These are phyloP conservation scores for Mohoua ochrocephala DNA, from an alignment of 2,113 vertebrate genomes.

Conservation along the genomic window DNA sequence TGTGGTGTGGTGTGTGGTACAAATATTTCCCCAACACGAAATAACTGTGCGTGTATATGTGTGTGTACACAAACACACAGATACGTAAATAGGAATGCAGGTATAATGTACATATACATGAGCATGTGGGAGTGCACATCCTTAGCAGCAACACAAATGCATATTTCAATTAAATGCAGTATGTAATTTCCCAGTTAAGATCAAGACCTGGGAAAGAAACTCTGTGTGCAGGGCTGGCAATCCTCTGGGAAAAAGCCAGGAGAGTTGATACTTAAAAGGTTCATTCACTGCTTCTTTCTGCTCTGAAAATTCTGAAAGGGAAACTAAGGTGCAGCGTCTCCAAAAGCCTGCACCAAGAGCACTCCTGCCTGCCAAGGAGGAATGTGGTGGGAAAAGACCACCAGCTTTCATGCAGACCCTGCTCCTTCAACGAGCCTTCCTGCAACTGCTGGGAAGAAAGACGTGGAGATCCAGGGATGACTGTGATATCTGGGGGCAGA, in stretches of 20 bases:
- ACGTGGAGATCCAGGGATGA: neutral
- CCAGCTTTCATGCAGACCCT: neutral
- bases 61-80: neutral
- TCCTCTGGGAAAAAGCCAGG: neutral
- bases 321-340: neutral
- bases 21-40: neutral
- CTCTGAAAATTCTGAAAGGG: neutral
- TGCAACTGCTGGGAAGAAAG: neutral
- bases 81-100: neutral
- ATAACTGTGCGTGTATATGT: neutral
- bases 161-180: neutral
- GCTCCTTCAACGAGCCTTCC: neutral
- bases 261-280: neutral
- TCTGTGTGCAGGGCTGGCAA: neutral
- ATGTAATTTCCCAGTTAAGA: neutral
- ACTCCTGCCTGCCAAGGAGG: neutral
- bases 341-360: neutral
- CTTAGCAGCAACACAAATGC: neutral
- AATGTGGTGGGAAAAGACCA: neutral
- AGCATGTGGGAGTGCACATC: neutral
- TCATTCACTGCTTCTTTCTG: neutral
- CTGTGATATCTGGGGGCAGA: neutral
- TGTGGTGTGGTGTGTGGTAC: neutral
- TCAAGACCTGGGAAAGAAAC: neutral
- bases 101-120: neutral